A percentile compares a stretch with the other conserved stretches of the same genome.
phyloP scores from a whole-genome alignment of 2,113 vertebrate species.

The Mobula birostris region DNA sequence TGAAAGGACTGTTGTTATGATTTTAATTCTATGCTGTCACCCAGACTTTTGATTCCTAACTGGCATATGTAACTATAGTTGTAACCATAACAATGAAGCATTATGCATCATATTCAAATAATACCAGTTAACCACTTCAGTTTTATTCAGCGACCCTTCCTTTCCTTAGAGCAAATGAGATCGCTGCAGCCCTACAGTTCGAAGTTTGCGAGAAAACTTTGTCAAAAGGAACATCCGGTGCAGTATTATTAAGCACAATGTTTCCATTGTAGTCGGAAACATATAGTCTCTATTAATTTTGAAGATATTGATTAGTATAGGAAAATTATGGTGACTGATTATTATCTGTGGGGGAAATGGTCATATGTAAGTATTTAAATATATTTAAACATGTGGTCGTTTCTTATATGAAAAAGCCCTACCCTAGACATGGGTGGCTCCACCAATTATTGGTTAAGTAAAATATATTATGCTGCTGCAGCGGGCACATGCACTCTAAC shows the following conservation, averaged over 20 bases:
- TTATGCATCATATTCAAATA: conserved; percentile 8
- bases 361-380: too few species aligned
- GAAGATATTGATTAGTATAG: not conserved
- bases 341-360: not conserved
- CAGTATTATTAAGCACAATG: too few species aligned
- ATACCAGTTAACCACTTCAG: not conserved
- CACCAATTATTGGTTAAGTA: not conserved
- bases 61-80: conserved; percentile 26
- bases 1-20: not conserved
- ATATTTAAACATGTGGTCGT: not conserved
- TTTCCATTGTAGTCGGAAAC: not conserved
- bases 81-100: conserved; percentile 30
- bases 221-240: too few species aligned
- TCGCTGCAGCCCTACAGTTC: not conserved
- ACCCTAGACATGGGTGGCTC: not conserved
- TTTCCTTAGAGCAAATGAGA: not conserved
- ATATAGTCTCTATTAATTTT: not conserved
- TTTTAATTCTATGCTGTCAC: conserved; percentile 34
- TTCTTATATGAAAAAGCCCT: not conserved
- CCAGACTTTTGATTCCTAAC: conserved; percentile 9
- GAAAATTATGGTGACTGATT: not conserved
- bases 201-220: not conserved
- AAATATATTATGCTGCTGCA: not conserved
- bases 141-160: not conserved
- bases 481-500: not conserved